Conservation (phyloP, 2,888 invertebrate genomes). For the Tromatobia lineatoria region DNA sequence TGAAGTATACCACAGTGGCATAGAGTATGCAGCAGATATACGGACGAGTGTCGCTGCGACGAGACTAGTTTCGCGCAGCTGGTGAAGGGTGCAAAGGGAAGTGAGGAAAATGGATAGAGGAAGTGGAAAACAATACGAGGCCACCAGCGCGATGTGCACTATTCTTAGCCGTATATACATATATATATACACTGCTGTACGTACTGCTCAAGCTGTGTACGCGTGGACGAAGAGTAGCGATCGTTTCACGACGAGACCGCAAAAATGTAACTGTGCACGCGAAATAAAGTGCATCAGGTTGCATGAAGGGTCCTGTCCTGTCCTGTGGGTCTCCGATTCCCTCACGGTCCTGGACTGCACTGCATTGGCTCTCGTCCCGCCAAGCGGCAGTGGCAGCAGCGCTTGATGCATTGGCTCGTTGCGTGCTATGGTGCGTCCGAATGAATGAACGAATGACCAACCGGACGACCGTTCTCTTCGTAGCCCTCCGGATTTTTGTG, state of each 20-base stretch:
- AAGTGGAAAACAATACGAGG: slow-evolving; percentile 7
- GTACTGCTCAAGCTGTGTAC: slow-evolving; percentile 1
- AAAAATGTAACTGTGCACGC: slow-evolving; percentile 66
- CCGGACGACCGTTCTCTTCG: slow-evolving; percentile 58
- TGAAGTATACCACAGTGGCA: slow-evolving; percentile 70
- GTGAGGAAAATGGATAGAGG: background rate
- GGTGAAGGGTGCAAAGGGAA: slow-evolving; percentile 26
- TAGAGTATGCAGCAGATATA: slow-evolving; percentile 68
- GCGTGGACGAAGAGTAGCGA: slow-evolving; percentile 47
- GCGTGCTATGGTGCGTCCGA: slow-evolving; percentile 47
- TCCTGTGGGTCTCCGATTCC: slow-evolving; percentile 43
- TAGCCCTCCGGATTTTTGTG: slow-evolving; percentile 42
- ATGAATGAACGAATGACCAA: slow-evolving; percentile 65
- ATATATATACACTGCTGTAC: background rate
- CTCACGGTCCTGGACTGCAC: slow-evolving; percentile 9
- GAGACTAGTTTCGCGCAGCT: slow-evolving; percentile 17
- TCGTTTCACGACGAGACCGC: slow-evolving; percentile 61
- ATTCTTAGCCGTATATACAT: background rate
- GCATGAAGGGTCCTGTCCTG: slow-evolving; percentile 42
- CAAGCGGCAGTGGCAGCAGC: slow-evolving; percentile 6
- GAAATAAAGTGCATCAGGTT: slow-evolving; percentile 67
- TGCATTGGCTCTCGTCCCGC: slow-evolving; percentile 69
- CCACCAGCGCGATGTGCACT: background rate
- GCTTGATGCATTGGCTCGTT: slow-evolving; percentile 67
- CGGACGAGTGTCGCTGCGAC: slow-evolving; percentile 5